Percentiles rank a stretch among this genome's conserved stretches.
phyloP scores from a whole-genome alignment of 2,888 invertebrate species.

The Drepanosiphum platanoidis region DNA sequence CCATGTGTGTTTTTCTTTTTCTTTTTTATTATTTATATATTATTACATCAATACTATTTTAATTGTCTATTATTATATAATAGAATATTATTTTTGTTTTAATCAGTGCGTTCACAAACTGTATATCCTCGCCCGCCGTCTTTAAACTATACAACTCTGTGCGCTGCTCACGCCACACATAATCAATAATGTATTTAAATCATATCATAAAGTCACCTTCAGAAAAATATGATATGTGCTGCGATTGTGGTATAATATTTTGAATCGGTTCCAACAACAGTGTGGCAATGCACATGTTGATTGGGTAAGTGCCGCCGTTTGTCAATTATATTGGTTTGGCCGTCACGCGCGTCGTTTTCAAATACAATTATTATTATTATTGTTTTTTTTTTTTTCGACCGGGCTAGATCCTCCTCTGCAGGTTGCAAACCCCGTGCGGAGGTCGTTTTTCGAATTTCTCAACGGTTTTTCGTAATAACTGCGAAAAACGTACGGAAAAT shows the following conservation, averaged over 20 bases:
- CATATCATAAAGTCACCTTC: too few relatives aligned
- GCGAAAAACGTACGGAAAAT: too few relatives aligned
- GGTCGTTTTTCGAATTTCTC: too few relatives aligned
- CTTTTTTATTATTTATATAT: conserved; percentile 27
- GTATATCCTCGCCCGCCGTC: background rate
- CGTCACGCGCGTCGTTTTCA: too few relatives aligned
- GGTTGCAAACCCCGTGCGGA: too few relatives aligned
- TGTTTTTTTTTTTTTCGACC: too few relatives aligned
- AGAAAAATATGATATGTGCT: too few relatives aligned
- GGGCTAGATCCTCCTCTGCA: too few relatives aligned
- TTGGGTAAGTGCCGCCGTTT: background rate
- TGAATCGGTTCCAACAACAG: background rate
- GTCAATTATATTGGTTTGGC: too few relatives aligned
- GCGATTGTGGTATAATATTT: background rate
- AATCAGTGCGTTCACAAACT: background rate
- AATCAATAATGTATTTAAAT: background rate
- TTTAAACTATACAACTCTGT: background rate
- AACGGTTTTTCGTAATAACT: too few relatives aligned
- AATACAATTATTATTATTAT: too few relatives aligned
- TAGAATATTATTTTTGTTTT: conserved; percentile 48
- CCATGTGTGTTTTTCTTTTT: conserved; percentile 13
- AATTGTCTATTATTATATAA: conserved; percentile 52
- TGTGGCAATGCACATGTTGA: background rate
- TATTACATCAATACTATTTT: conserved; percentile 55
- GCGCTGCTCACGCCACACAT: background rate